Evolutionary conservation across 2,113 vertebrate genomes (phyloP).

Genomic region (Ophthalmolycus amberensis): DNA sequence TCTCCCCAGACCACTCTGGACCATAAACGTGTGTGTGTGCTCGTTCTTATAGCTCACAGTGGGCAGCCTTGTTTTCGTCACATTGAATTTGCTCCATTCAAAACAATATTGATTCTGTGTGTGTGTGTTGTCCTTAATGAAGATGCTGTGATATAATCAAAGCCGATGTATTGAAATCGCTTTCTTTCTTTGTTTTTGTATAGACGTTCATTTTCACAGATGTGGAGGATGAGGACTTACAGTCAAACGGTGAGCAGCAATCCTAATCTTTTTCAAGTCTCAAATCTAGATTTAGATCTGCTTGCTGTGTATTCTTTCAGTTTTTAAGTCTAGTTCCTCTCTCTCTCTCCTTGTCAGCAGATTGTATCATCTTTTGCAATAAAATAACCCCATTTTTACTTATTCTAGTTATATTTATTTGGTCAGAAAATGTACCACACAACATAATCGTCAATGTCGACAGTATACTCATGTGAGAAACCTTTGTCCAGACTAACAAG

Average conservation of each 20-base stretch:
- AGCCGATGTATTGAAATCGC: neutral
- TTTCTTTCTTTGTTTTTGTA: conserved; percentile 1
- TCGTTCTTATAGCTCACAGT: conserved; percentile 2
- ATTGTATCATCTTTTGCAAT: neutral
- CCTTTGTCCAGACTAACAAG: conserved; percentile 65
- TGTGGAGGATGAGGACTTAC: conserved; percentile 65
- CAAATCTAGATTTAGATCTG: neutral
- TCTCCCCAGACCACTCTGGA: neutral
- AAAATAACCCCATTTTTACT: no score
- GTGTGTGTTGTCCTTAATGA: conserved; percentile 23
- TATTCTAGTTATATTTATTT: neutral
- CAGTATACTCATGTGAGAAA: neutral
- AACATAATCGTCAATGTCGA: neutral
- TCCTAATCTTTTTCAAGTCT: neutral
- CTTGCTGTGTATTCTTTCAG: neutral
- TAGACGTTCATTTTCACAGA: conserved; percentile 85
- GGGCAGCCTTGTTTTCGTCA: conserved; percentile 35
- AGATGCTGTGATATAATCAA: neutral
- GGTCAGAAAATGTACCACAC: neutral
- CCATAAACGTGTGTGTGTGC: neutral
- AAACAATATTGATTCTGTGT: conserved; percentile 3
- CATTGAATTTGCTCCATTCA: conserved; percentile 26
- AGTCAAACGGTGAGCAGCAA: conserved; percentile 67
- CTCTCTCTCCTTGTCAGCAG: neutral
- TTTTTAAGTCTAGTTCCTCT: no score